Evolutionary conservation across 1,140 invertebrate species (phyloP).

Genomic region (Brachionus asplanchnoidis): DNA sequence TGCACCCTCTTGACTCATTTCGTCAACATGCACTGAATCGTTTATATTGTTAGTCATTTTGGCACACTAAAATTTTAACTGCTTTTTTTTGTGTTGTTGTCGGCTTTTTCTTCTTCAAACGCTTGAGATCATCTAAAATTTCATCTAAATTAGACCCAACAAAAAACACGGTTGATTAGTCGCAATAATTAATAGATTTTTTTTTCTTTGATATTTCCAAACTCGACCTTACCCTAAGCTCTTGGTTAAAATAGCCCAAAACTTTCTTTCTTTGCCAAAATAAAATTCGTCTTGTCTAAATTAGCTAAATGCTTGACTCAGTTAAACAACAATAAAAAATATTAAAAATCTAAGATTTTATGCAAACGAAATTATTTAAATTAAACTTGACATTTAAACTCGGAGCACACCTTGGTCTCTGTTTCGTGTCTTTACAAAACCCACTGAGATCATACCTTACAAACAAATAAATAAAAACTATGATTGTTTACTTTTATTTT

Average conservation of each 20-base stretch:
- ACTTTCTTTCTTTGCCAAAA: not conserved
- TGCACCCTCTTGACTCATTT: not conserved
- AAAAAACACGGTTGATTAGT: not conserved
- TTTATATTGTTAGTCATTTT: not conserved
- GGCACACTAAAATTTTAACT: not conserved
- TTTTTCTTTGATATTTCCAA: not conserved
- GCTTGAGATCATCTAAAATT: not conserved
- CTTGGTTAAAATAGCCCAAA: not conserved
- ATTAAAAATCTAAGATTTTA: not conserved
- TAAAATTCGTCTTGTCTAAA: not conserved
- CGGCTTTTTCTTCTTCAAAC: not conserved
- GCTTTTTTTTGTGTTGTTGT: not conserved
- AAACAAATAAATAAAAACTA: not conserved
- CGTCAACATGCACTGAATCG: not conserved
- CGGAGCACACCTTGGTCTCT: not conserved
- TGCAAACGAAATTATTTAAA: not conserved
- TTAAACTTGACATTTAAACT: slow-evolving; percentile 4
- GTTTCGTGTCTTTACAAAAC: not conserved
- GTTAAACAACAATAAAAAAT: not conserved
- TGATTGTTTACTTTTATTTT: not conserved
- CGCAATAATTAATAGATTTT: not conserved
- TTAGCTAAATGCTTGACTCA: not conserved
- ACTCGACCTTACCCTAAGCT: not conserved
- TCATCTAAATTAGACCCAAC: not conserved
- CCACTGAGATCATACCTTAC: not conserved